Evolutionary conservation across 2,113 vertebrate genomes (phyloP).

Genomic region (Zosterops hypoxanthus): DNA sequence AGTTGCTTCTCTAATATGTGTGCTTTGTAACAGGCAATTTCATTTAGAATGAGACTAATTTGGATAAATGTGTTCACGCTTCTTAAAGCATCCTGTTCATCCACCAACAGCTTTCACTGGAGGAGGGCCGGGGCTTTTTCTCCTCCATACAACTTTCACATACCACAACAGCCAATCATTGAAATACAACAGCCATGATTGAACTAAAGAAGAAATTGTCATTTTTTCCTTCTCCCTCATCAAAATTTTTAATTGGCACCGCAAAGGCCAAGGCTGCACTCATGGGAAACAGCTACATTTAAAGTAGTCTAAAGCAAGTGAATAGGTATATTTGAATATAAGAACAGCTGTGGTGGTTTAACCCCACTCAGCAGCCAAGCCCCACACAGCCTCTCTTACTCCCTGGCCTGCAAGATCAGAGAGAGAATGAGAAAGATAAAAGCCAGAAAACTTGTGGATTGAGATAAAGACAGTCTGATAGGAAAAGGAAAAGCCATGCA

Average conservation of each 20-base stretch:
- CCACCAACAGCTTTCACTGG: background rate
- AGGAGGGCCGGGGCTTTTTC: background rate
- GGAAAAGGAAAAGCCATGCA: background rate
- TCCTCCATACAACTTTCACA: background rate
- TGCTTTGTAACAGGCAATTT: background rate
- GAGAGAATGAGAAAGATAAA: background rate
- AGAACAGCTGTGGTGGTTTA: background rate
- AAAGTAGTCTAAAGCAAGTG: background rate
- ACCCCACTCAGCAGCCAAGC: background rate
- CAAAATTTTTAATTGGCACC: background rate
- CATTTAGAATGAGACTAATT: background rate
- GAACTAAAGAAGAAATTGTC: background rate
- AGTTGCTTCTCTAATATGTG: rapidly evolving
- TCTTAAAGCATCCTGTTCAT: background rate
- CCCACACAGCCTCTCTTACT: background rate
- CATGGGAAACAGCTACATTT: background rate
- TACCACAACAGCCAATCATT: background rate
- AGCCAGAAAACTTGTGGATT: background rate
- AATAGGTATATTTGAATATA: background rate
- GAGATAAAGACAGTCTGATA: background rate
- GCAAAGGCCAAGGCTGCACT: background rate
- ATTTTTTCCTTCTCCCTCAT: rapidly evolving
- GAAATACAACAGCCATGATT: background rate
- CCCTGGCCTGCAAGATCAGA: background rate
- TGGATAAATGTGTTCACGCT: background rate